Evolutionary conservation across 2,797 vertebrate genomes (phyloP).

Genomic region (Phoeniculus purpureus): DNA sequence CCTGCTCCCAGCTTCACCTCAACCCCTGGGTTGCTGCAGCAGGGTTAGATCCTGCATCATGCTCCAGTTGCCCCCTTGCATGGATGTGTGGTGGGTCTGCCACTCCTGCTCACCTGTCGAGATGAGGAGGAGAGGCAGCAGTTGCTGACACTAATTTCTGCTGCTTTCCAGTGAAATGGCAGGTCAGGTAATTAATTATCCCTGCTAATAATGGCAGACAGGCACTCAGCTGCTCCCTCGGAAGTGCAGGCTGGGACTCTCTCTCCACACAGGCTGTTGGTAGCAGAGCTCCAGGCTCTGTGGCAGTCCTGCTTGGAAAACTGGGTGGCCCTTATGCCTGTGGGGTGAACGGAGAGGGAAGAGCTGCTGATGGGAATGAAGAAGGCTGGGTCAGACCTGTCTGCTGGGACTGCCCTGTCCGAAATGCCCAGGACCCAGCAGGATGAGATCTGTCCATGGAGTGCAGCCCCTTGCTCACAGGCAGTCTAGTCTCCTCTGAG

Average conservation of each 20-base stretch:
- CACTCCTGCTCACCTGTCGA: fast-evolving
- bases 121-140: neutral
- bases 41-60: neutral
- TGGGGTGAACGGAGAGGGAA: neutral
- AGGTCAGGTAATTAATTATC: neutral
- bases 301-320: neutral
- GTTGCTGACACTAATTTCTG: neutral
- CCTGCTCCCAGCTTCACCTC: neutral
- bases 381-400: neutral
- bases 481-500: neutral
- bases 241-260: no score
- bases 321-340: neutral
- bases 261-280: no score
- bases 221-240: neutral
- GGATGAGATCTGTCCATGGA: neutral
- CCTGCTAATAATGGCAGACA: neutral
- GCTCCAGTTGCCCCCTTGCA: fast-evolving
- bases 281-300: no score
- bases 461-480: neutral
- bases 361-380: neutral
- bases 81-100: neutral
- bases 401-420: neutral
- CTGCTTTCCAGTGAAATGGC: neutral
- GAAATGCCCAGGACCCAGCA: neutral
- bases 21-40: neutral